Percentiles rank a stretch among this genome's conserved stretches.
These are phyloP conservation scores for Pelodiscus sinensis DNA, from an alignment of 2,113 vertebrate species.

Conservation along the genomic window DNA sequence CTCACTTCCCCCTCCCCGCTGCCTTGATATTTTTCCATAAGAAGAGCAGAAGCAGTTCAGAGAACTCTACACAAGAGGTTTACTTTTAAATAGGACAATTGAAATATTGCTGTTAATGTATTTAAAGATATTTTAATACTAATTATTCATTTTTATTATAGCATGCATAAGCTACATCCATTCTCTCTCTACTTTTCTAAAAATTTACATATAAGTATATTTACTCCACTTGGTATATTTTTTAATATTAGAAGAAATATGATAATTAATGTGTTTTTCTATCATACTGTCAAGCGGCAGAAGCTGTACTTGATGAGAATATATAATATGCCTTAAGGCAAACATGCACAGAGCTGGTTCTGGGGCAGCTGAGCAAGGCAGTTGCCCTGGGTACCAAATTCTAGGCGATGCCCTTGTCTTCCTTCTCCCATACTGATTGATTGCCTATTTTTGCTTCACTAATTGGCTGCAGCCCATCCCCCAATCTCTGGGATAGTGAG, in stretches of 20 bases:
- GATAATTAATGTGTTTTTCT: not conserved
- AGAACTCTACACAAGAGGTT: fast-evolving
- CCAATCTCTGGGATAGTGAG: too few species aligned
- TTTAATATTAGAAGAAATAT: not conserved
- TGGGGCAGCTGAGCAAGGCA: too few species aligned
- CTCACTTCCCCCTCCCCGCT: fast-evolving
- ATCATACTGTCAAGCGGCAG: not conserved
- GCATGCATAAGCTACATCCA: not conserved
- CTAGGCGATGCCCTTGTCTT: too few species aligned
- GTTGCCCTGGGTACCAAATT: too few species aligned
- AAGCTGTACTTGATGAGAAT: not conserved
- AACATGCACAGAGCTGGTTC: too few species aligned
- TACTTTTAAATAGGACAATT: not conserved
- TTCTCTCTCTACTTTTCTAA: not conserved
- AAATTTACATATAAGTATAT: not conserved
- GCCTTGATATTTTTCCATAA: not conserved
- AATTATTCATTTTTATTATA: not conserved
- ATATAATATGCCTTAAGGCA: not conserved
- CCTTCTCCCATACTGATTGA: too few species aligned
- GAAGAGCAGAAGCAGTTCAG: not conserved
- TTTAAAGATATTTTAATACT: not conserved
- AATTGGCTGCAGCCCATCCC: too few species aligned
- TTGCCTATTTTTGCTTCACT: too few species aligned
- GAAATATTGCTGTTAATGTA: not conserved
- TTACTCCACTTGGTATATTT: not conserved